phyloP scores from a whole-genome alignment of 2,113 vertebrate genomes.

The Lutjanus erythropterus region DNA sequence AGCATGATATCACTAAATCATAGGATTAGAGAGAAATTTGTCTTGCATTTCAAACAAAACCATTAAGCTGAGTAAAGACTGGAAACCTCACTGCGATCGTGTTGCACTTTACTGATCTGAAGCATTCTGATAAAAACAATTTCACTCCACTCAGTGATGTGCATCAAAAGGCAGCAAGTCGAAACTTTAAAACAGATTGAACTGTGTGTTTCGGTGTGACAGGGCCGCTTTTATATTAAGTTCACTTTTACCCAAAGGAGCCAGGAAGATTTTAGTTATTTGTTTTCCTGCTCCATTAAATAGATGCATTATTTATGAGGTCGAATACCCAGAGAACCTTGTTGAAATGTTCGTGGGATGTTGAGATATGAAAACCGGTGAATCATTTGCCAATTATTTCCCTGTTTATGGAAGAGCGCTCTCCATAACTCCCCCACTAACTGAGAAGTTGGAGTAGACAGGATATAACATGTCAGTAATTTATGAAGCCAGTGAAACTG shows the following conservation, averaged over 20 bases:
- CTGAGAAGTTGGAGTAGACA: conserved; percentile 67
- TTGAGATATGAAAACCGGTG: conserved; percentile 81
- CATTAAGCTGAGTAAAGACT: conserved; percentile 60
- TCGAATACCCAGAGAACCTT: conserved; percentile 75
- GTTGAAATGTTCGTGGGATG: conserved; percentile 80
- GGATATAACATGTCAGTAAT: conserved; percentile 76
- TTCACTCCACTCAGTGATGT: conserved; percentile 30
- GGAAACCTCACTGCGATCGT: conserved; percentile 21
- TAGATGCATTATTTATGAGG: conserved; percentile 85
- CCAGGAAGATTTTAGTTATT: conserved; percentile 81
- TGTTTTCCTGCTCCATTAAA: conserved; percentile 84
- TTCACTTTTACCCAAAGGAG: conserved; percentile 77
- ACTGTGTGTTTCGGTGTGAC: conserved; percentile 64
- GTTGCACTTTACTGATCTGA: conserved; percentile 47
- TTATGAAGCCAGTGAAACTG: conserved; percentile 71
- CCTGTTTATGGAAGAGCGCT: conserved; percentile 78
- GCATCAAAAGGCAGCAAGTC: conserved; percentile 48
- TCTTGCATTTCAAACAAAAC: conserved; percentile 69
- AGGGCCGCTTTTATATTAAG: conserved; percentile 74
- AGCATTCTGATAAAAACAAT: conserved; percentile 54
- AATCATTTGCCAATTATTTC: conserved; percentile 84
- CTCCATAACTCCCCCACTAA: conserved; percentile 70
- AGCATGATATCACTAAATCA: conserved; percentile 65
- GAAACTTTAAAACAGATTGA: conserved; percentile 70
- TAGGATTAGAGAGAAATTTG: conserved; percentile 65